Base-by-base conservation (phyloP, 2,888 invertebrate species). In the Eristalis pertinax region DNA sequence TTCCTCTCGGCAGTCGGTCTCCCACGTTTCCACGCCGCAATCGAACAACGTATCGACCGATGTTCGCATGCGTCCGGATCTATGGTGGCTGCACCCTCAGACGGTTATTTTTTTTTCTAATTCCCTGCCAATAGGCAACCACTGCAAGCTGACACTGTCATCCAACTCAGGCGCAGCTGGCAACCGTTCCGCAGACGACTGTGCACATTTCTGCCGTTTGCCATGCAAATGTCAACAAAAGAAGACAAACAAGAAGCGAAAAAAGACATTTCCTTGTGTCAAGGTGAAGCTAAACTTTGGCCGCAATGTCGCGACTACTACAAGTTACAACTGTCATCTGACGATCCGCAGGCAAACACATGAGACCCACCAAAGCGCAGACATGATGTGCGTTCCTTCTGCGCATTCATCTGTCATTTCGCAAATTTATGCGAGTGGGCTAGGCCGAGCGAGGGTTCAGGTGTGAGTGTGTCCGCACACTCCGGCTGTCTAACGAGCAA, bases 271-370 rank as follows among this genome's bases (percentile, higher is more conserved):
- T 65, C 41, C 5, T 32, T 65, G 72, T 65, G 79, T 79, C 72
- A 79, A 79, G 72, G 72, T 60, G 72, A 43, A 43, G 43, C n/a
- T n/a, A n/a, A 73, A 73, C 65, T 60, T 67, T 60, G 41, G 38
- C 60, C 38, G 11, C 38, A 0, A 43, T 26, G 26, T 50, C 41
- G 67, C 68, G n/a, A n/a, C n/a, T n/a, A n/a, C n/a, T n/a, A n/a
- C n/a, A n/a, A n/a, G n/a, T n/a, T 65, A 70, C 78, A 78, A 79
- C 78, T 72, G 72, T 65, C 64, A 73, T 67, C 65, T 67, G 60
- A 60, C 58, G 72, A 43, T 22, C 41, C 35, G 4, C 22, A 22
- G 60, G 13, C 19, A 43, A 43, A 4, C n/a, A 4, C 1, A n/a
- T 2, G 15, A 43, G n/a, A 3, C n/a, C 38, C 13, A 38, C 38